phyloP scores from a whole-genome alignment of 2,797 vertebrate species.

The Diplodus puntazzo region DNA sequence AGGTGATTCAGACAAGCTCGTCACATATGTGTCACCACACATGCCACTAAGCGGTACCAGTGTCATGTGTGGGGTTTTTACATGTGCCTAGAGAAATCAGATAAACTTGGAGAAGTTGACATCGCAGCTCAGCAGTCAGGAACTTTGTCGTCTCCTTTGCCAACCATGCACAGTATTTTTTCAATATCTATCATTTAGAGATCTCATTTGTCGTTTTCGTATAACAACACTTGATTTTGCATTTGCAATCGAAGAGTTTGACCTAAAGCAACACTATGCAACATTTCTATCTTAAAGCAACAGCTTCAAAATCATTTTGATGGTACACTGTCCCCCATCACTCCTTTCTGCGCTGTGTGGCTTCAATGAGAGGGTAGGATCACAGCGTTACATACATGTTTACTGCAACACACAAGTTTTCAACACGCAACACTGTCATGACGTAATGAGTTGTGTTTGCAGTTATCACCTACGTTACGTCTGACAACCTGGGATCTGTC shows the following conservation, averaged over 20 bases:
- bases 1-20: constrained; percentile 21
- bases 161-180: not conserved
- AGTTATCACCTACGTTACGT: too few relatives aligned
- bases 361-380: too few relatives aligned
- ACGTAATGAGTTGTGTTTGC: too few relatives aligned
- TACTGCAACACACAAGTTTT: too few relatives aligned
- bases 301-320: too few relatives aligned
- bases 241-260: not conserved
- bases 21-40: constrained; percentile 4
- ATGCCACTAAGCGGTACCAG: not conserved
- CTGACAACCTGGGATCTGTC: too few relatives aligned
- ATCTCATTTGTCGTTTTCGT: not conserved
- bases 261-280: not conserved
- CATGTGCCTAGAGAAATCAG: not conserved
- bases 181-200: not conserved
- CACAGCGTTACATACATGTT: too few relatives aligned
- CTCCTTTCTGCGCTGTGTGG: too few relatives aligned
- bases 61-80: constrained; percentile 2
- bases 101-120: not conserved
- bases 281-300: too few relatives aligned
- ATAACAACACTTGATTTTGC: too few relatives aligned
- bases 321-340: too few relatives aligned
- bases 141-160: not conserved
- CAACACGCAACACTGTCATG: too few relatives aligned
- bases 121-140: not conserved